Evolutionary conservation across 1,140 invertebrate genomes (phyloP).

Genomic region (Ips typographus): DNA sequence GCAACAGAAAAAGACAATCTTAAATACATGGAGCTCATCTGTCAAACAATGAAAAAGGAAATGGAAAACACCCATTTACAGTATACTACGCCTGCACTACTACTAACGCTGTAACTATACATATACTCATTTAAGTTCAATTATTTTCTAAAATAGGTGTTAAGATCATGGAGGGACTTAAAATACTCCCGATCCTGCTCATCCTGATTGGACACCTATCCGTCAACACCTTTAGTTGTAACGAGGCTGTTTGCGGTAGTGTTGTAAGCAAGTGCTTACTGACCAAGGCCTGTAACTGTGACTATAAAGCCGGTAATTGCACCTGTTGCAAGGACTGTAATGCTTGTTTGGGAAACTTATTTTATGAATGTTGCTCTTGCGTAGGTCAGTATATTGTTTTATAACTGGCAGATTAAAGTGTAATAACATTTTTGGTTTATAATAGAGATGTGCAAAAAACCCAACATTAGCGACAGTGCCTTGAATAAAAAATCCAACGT

Average conservation of each 20-base stretch:
- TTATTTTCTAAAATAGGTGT: no score
- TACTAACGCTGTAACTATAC: no score
- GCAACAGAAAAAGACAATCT: no score
- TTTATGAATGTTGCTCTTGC: conserved; percentile 93
- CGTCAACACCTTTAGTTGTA: conserved; percentile 48
- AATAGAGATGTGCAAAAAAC: conserved; percentile 82
- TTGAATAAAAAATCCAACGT: conserved; percentile 78
- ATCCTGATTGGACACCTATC: conserved; percentile 8
- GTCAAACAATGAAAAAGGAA: no score
- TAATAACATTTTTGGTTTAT: conserved; percentile 46
- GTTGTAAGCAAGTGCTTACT: conserved; percentile 95
- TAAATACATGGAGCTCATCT: no score
- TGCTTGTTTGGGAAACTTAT: conserved; percentile 83
- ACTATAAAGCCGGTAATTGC: conserved; percentile 63
- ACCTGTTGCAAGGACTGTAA: conserved; percentile 92
- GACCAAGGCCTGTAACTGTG: conserved; percentile 93
- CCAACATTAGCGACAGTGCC: conserved; percentile 69
- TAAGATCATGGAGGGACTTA: no score
- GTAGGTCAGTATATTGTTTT: conserved; percentile 57
- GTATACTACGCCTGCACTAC: no score
- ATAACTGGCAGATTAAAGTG: not conserved
- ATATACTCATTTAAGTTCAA: not conserved
- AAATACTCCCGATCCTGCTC: not conserved
- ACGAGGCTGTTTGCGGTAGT: conserved; percentile 88
- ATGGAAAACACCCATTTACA: no score